Evolutionary conservation across 2,888 invertebrate genomes (phyloP).

Genomic region (Entomobrya multifasciata): DNA sequence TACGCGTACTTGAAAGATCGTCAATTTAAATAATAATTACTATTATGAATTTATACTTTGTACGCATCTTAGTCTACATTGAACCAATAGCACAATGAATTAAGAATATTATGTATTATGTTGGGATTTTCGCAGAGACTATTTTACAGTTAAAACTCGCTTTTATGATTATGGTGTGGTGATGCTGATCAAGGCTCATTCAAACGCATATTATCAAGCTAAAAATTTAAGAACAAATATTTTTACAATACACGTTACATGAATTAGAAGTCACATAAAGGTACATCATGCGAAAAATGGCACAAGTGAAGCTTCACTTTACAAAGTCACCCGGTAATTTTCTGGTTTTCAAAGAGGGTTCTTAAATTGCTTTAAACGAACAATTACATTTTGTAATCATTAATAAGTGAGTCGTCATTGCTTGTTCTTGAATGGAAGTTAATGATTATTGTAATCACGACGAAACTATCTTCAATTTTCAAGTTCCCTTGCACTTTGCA

Average conservation of each 20-base stretch:
- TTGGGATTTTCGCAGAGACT: no score
- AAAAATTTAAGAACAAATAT: no score
- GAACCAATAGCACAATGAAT: background rate
- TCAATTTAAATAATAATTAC: no score
- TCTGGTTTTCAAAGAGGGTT: slow-evolving; percentile 46
- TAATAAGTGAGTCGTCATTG: slow-evolving; percentile 33
- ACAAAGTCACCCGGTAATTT: background rate
- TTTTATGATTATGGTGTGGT: background rate
- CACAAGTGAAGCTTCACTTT: no score
- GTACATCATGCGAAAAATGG: no score
- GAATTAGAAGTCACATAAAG: no score
- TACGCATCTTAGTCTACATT: no score
- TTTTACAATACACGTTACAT: no score
- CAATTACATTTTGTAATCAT: slow-evolving; percentile 44
- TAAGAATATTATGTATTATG: no score
- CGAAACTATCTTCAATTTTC: background rate
- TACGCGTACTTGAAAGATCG: no score
- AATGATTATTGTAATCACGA: slow-evolving; percentile 41
- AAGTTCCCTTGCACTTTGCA: slow-evolving; percentile 7
- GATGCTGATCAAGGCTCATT: background rate
- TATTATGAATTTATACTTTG: no score
- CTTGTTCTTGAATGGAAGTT: background rate
- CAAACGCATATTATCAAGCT: no score
- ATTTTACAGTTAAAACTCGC: slow-evolving; percentile 22
- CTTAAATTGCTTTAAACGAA: slow-evolving; percentile 41